A percentile compares a stretch with the other conserved stretches of the same genome.
phyloP scores from a whole-genome alignment of 2,113 vertebrate species.

The Alces alces region DNA sequence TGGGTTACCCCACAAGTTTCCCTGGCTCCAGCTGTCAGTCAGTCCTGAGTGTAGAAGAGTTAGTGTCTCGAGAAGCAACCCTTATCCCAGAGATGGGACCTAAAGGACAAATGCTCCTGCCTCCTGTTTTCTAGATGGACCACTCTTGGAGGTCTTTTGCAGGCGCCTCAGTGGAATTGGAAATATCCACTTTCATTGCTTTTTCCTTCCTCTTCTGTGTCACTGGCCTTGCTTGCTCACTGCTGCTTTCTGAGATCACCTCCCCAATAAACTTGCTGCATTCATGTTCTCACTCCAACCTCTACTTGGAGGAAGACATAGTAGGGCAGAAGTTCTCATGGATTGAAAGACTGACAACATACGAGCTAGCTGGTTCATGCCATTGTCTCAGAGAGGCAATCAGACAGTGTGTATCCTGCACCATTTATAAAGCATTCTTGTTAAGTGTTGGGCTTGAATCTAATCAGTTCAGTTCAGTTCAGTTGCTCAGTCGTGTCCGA shows the following conservation, averaged over 20 bases:
- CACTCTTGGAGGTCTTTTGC: neutral
- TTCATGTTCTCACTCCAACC: neutral
- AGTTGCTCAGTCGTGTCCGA: too few relatives aligned
- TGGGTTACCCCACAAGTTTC: neutral
- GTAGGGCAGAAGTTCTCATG: neutral
- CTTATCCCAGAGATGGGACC: neutral
- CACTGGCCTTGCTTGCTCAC: neutral
- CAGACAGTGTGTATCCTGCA: neutral
- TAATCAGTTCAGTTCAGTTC: neutral
- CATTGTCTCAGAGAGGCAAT: neutral
- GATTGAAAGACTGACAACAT: neutral
- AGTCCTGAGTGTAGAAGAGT: neutral
- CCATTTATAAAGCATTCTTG: neutral
- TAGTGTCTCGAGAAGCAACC: neutral
- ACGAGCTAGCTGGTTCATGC: neutral
- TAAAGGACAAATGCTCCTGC: neutral
- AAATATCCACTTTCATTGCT: neutral
- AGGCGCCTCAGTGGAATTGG: neutral
- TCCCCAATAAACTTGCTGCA: neutral
- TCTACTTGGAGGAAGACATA: neutral
- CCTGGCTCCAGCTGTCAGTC: neutral
- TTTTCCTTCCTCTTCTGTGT: neutral
- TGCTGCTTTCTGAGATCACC: neutral
- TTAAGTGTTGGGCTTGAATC: neutral
- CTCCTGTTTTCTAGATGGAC: neutral